Evolutionary conservation across 2,113 vertebrate species (phyloP).

Genomic region (Sula dactylatra): DNA sequence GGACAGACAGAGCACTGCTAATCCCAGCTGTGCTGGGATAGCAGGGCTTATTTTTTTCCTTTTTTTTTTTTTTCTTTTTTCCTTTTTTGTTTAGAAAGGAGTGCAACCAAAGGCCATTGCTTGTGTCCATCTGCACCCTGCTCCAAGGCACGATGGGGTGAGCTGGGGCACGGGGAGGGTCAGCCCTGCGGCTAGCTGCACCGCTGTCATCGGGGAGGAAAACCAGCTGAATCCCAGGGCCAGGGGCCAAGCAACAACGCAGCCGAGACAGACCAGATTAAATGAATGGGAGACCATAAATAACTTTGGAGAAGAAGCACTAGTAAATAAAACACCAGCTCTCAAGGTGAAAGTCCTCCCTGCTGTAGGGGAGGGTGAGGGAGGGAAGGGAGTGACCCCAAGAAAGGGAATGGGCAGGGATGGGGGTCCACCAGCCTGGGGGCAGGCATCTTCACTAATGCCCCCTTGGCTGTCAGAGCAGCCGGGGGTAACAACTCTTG

Average conservation of each 20-base stretch:
- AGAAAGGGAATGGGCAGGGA: not conserved
- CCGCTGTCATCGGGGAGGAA: not conserved
- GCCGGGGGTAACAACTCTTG: accelerated
- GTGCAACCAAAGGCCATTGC: not conserved
- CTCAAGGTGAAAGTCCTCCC: not conserved
- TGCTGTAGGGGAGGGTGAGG: not conserved
- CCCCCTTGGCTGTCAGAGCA: not conserved
- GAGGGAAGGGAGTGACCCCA: not conserved
- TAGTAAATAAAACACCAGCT: not conserved
- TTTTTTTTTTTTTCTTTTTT: accelerated
- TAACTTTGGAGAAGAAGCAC: not conserved
- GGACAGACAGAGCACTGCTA: not conserved
- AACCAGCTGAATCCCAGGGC: slow-evolving; percentile 25
- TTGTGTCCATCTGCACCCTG: not conserved
- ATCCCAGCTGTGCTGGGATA: not conserved
- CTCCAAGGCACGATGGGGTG: accelerated
- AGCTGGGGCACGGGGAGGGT: not conserved
- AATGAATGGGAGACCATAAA: not conserved
- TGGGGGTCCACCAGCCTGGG: not conserved
- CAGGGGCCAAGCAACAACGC: not conserved
- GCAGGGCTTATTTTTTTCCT: not conserved
- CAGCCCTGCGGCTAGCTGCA: not conserved
- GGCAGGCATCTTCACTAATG: not conserved
- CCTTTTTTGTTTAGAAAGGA: not conserved
- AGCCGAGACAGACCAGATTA: not conserved